Percentiles rank a stretch among this genome's conserved stretches.
Evolutionary conservation across 2,797 vertebrate genomes (phyloP).

Genomic region (Carapus acus): DNA sequence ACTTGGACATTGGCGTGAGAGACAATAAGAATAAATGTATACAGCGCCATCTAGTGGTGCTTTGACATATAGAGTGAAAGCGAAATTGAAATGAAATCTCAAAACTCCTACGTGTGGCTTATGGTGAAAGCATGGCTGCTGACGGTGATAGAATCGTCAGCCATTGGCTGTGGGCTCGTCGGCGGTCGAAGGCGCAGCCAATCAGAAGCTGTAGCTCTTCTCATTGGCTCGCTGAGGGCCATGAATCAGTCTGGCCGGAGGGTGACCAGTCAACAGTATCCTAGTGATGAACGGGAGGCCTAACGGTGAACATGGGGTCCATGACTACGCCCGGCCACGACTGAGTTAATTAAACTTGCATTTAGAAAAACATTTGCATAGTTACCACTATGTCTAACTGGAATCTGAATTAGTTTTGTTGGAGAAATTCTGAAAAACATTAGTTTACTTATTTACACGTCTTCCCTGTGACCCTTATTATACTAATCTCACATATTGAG

Average conservation of each 20-base stretch:
- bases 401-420: too few relatives aligned
- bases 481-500: too few relatives aligned
- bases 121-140: too few relatives aligned
- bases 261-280: slow-evolving; percentile 1
- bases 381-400: too few relatives aligned
- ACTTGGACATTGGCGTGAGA: neutral
- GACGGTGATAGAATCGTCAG: too few relatives aligned
- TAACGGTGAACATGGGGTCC: slow-evolving; percentile 21
- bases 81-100: neutral
- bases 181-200: slow-evolving; percentile 31
- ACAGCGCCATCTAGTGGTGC: slow-evolving; percentile 47
- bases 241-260: slow-evolving; percentile 53
- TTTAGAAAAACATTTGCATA: too few relatives aligned
- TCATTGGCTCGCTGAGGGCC: slow-evolving; percentile 51
- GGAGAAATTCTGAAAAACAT: too few relatives aligned
- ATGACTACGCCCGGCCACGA: too few relatives aligned
- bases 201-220: slow-evolving; percentile 29
- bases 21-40: neutral
- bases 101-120: slow-evolving; percentile 14
- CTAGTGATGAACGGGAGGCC: slow-evolving; percentile 34
- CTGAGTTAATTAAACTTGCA: too few relatives aligned
- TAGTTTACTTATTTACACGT: too few relatives aligned
- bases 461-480: too few relatives aligned
- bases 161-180: too few relatives aligned
- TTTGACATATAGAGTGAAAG: neutral